Evolutionary conservation across 2,797 vertebrate genomes (phyloP).

Genomic region (Megaceryle alcyon): DNA sequence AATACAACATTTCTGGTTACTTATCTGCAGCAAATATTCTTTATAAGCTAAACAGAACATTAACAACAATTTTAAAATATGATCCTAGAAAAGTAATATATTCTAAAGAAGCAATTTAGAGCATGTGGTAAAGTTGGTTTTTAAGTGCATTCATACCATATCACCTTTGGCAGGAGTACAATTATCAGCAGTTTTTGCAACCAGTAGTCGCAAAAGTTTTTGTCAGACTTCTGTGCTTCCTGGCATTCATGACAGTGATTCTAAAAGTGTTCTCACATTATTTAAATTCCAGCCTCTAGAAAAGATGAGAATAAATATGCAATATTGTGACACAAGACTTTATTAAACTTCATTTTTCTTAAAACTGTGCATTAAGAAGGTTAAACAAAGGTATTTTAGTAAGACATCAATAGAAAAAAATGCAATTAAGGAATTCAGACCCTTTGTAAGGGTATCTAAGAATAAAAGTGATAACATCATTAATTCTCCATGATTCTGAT

Average conservation of each 20-base stretch:
- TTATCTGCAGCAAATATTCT: neutral
- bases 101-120: neutral
- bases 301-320: neutral
- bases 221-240: neutral
- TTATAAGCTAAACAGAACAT: neutral
- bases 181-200: neutral
- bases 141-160: neutral
- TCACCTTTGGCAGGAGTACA: neutral
- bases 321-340: neutral
- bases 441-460: neutral
- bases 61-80: neutral
- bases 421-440: neutral
- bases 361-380: neutral
- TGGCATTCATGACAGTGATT: neutral
- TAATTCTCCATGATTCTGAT: neutral
- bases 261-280: neutral
- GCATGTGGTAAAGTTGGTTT: neutral
- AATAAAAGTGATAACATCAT: neutral
- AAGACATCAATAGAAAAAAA: neutral
- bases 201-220: neutral
- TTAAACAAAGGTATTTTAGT: neutral
- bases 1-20: neutral
- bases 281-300: neutral
- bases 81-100: neutral
- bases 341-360: neutral